phyloP scores from a whole-genome alignment of 2,888 invertebrate species.

The Stenchaetothrips biformis region DNA sequence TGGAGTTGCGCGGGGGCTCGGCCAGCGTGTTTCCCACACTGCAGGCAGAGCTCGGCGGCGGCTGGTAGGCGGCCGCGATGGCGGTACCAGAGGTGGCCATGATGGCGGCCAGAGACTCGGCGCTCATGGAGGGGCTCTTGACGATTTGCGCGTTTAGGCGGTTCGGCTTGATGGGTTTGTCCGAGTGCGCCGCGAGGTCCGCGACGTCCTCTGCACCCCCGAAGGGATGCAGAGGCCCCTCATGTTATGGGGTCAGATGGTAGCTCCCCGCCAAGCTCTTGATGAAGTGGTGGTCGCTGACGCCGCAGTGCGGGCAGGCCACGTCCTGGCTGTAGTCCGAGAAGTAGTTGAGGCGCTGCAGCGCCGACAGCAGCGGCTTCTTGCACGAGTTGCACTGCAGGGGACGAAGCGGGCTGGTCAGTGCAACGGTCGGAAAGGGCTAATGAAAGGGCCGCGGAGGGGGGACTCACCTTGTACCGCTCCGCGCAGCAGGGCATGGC shows the following conservation, averaged over 20 bases:
- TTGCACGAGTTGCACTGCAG: constrained; percentile 91
- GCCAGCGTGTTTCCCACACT: too few species aligned
- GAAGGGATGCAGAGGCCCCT: constrained; percentile 46
- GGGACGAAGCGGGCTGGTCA: constrained; percentile 37
- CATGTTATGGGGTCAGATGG: constrained; percentile 84
- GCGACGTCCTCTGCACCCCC: constrained; percentile 7
- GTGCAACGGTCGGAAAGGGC: constrained; percentile 28
- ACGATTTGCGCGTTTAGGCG: background rate
- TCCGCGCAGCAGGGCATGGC: constrained; percentile 94
- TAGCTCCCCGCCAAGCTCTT: constrained; percentile 82
- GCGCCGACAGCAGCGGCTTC: constrained; percentile 80
- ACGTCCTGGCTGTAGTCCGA: constrained; percentile 91
- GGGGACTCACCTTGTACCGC: constrained; percentile 75
- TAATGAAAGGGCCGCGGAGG: background rate
- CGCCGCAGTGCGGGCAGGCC: constrained; percentile 86
- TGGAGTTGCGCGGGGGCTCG: background rate
- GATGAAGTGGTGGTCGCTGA: constrained; percentile 89
- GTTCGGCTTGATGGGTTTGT: background rate
- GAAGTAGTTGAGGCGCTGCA: constrained; percentile 83
- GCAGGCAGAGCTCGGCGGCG: too few species aligned
- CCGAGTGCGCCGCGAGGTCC: constrained; percentile 5
- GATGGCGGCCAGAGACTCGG: background rate
- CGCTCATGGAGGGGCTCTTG: background rate
- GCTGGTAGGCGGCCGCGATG: background rate
- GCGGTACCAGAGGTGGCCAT: background rate